phyloP scores from a whole-genome alignment of 2,113 vertebrate species.

The Pangasianodon gigas region DNA sequence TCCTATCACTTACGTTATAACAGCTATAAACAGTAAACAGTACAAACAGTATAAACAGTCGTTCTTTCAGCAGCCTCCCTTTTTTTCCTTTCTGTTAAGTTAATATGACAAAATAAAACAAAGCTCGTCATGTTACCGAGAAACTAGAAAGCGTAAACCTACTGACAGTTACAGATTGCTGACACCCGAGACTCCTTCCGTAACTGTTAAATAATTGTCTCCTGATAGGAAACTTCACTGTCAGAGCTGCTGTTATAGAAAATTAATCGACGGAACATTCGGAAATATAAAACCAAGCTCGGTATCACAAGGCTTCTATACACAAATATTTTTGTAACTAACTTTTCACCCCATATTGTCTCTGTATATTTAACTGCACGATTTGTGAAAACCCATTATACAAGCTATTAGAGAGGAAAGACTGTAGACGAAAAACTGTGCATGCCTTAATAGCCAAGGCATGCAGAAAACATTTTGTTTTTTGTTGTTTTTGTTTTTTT shows the following conservation, averaged over 20 bases:
- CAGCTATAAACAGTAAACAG: background rate
- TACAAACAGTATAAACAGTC: background rate
- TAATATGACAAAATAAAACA: background rate
- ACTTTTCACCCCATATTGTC: background rate
- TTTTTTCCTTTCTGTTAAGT: background rate
- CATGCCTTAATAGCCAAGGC: background rate
- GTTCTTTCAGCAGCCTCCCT: background rate
- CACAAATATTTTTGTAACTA: background rate
- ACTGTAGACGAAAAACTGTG: background rate
- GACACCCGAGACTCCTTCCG: background rate
- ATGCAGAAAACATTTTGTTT: background rate
- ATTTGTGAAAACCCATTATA: background rate
- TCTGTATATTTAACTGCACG: background rate
- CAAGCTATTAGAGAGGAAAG: background rate
- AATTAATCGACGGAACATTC: background rate
- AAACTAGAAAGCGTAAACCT: background rate
- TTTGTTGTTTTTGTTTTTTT: background rate
- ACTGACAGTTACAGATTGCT: background rate
- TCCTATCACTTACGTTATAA: background rate
- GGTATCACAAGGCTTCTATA: background rate
- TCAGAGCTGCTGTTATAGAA: background rate
- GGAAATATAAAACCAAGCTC: background rate
- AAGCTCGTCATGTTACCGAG: background rate
- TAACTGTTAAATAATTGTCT: background rate
- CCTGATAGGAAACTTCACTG: background rate